phyloP scores from a whole-genome alignment of 2,888 invertebrate species.

The Schizaphis graminum region DNA sequence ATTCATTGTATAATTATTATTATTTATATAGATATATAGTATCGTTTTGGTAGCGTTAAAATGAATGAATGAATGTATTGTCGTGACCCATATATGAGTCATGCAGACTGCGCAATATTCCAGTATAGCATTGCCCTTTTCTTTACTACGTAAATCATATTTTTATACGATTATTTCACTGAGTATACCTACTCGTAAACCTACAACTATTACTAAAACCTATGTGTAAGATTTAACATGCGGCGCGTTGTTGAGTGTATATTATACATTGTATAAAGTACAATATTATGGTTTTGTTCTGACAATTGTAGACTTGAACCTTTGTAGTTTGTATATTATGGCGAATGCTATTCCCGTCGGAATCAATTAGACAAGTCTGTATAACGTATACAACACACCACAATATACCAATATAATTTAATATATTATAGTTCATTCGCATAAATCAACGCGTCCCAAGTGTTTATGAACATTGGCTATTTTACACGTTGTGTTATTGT shows the following conservation, averaged over 20 bases:
- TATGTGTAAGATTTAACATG: neutral
- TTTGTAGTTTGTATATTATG: neutral
- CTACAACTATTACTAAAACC: neutral
- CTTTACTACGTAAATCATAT: neutral
- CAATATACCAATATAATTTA: neutral
- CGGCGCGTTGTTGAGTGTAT: neutral
- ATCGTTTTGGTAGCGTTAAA: neutral
- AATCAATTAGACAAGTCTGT: conserved; percentile 15
- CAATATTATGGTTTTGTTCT: neutral
- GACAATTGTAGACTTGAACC: neutral
- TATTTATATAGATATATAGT: neutral
- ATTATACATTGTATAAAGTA: neutral
- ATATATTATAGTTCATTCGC: neutral
- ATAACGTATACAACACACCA: neutral
- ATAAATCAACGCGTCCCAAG: neutral
- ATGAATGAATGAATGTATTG: too few relatives aligned
- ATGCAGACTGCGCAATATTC: neutral
- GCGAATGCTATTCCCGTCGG: neutral
- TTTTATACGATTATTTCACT: neutral
- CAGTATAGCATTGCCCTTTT: neutral
- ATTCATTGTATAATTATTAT: neutral
- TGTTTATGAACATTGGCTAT: neutral
- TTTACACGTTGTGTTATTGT: conserved; percentile 21
- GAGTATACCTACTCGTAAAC: neutral
- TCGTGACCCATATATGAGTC: neutral